Evolutionary conservation across 2,797 vertebrate species (phyloP).

Genomic region (Nyctalus aviator): DNA sequence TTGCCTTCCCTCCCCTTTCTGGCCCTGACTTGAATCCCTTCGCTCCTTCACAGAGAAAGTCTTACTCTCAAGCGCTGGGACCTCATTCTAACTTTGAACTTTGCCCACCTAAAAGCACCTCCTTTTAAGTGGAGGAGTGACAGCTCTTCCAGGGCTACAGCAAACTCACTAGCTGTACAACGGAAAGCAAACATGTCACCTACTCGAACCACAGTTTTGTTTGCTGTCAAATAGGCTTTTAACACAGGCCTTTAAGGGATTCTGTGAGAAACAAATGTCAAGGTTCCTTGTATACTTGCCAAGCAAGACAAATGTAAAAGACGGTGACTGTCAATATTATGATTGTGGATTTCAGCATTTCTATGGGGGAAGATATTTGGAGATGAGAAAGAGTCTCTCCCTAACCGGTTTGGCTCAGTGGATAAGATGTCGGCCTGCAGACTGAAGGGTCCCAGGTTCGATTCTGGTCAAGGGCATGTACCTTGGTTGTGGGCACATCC

Average conservation of each 20-base stretch:
- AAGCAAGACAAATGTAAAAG: constrained; percentile 42
- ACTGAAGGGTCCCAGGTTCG: too few relatives aligned
- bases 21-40: background rate
- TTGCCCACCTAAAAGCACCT: background rate
- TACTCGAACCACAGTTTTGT: constrained; percentile 24
- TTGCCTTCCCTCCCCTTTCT: background rate
- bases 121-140: background rate
- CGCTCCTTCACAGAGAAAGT: background rate
- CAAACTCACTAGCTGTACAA: background rate
- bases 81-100: background rate
- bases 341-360: constrained; percentile 36
- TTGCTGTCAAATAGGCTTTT: constrained; percentile 23
- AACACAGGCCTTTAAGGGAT: background rate
- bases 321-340: constrained; percentile 53
- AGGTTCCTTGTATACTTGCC: background rate
- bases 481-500: too few relatives aligned
- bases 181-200: constrained; percentile 34
- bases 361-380: constrained; percentile 9
- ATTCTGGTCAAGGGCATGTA: too few relatives aligned
- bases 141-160: background rate
- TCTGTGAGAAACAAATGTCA: constrained; percentile 40
- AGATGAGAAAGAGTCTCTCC: background rate
- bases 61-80: background rate
- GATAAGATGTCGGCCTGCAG: too few relatives aligned
- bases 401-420: too few relatives aligned